These are phyloP conservation scores for Esox niger DNA, from an alignment of 2,113 vertebrate genomes.

Conservation along the genomic window DNA sequence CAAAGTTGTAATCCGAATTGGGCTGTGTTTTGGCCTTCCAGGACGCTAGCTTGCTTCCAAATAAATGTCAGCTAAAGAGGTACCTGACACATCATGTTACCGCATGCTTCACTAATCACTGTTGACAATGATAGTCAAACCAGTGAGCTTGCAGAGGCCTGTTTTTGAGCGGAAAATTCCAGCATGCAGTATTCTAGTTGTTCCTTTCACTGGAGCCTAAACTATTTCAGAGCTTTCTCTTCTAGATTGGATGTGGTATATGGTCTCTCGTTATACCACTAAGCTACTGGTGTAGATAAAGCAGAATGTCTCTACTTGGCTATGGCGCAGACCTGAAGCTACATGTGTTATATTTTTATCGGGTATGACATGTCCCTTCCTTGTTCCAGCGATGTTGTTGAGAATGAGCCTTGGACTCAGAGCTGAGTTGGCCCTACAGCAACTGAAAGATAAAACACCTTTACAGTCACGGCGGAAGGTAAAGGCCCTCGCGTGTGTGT, in stretches of 20 bases:
- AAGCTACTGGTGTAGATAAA: no score
- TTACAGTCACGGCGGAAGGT: conserved; percentile 47
- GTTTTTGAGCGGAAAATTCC: no score
- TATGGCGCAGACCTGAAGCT: conserved; percentile 40
- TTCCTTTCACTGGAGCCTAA: no score
- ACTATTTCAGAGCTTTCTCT: no score
- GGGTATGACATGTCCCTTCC: neutral
- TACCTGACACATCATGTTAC: conserved; percentile 57
- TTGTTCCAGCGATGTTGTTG: conserved; percentile 46
- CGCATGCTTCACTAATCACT: conserved; percentile 57
- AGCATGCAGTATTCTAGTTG: no score
- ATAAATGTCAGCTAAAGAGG: conserved; percentile 60
- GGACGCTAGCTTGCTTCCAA: conserved; percentile 45
- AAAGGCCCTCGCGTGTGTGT: no score
- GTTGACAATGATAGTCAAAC: conserved; percentile 56
- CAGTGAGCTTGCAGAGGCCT: conserved; percentile 57
- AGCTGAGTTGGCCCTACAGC: conserved; percentile 60
- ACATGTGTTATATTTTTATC: conserved; percentile 38
- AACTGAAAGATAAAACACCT: conserved; percentile 61
- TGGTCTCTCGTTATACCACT: no score
- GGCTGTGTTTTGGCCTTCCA: conserved; percentile 36
- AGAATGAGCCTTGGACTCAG: conserved; percentile 44
- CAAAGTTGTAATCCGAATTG: conserved; percentile 38
- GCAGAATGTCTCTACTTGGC: conserved; percentile 23
- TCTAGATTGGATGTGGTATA: no score